Evolutionary conservation across 2,113 vertebrate species (phyloP).

Genomic region (Lathamus discolor): DNA sequence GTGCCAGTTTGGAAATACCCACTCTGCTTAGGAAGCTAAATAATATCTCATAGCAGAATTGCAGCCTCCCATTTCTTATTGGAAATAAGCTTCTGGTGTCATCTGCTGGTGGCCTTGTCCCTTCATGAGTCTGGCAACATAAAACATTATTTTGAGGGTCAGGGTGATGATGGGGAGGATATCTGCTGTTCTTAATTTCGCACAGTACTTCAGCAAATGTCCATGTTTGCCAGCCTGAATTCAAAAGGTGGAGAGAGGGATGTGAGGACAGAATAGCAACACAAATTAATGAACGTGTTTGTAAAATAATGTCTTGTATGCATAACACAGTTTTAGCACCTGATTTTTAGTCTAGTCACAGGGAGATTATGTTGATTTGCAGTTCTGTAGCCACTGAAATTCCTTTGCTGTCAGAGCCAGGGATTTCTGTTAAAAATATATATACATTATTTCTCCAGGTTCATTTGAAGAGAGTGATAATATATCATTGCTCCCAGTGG

Average conservation of each 20-base stretch:
- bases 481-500: constrained; percentile 31
- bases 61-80: background rate
- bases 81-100: background rate
- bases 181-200: background rate
- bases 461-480: constrained; percentile 18
- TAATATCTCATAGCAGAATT: background rate
- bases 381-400: background rate
- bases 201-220: background rate
- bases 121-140: background rate
- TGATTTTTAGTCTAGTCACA: background rate
- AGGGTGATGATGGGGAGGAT: background rate
- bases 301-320: background rate
- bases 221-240: background rate
- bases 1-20: background rate
- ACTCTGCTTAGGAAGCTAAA: background rate
- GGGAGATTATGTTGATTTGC: background rate
- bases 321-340: background rate
- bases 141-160: background rate
- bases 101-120: background rate
- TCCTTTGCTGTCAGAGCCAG: background rate
- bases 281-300: background rate
- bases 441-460: background rate
- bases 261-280: background rate
- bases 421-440: background rate
- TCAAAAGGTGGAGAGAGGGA: background rate